Conservation (phyloP, 2,888 invertebrate genomes). For the Sepioteuthis lessoniana region DNA sequence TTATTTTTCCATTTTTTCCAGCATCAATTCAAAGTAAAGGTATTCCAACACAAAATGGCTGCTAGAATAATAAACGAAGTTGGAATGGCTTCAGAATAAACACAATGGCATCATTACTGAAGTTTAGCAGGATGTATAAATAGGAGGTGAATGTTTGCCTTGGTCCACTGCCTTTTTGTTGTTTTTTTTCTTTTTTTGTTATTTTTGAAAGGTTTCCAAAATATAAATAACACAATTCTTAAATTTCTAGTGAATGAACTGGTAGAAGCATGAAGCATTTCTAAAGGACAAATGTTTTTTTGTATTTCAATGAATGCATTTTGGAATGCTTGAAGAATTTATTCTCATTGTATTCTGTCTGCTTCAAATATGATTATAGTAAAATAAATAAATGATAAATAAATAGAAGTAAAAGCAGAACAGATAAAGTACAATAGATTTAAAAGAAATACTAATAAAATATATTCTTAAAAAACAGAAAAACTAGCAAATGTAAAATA, state of each 20-base stretch:
- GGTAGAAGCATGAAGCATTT: neutral
- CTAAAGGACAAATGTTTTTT: constrained; percentile 11
- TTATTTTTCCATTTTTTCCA: neutral
- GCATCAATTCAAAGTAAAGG: constrained; percentile 33
- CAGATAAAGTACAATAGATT: neutral
- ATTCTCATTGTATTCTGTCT: constrained; percentile 12
- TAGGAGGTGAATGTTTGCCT: neutral
- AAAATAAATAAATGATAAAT: neutral
- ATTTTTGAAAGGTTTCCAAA: neutral
- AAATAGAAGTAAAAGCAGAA: neutral
- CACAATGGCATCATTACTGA: constrained; percentile 33
- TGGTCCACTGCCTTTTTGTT: neutral
- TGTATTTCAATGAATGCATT: constrained; percentile 8
- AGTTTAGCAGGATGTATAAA: neutral
- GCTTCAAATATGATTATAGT: neutral
- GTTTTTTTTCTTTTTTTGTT: neutral
- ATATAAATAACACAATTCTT: neutral
- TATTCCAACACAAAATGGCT: neutral
- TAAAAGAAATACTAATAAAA: neutral
- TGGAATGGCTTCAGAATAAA: constrained; percentile 33
- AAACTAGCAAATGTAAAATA: no score
- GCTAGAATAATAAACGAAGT: neutral
- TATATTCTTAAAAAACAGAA: neutral
- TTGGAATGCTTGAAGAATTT: neutral
- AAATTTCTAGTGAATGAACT: neutral